Evolutionary conservation across 2,888 invertebrate species (phyloP), one percentile per base, ranked within the genome.

Genomic region (Euzophera pinguis): DNA sequence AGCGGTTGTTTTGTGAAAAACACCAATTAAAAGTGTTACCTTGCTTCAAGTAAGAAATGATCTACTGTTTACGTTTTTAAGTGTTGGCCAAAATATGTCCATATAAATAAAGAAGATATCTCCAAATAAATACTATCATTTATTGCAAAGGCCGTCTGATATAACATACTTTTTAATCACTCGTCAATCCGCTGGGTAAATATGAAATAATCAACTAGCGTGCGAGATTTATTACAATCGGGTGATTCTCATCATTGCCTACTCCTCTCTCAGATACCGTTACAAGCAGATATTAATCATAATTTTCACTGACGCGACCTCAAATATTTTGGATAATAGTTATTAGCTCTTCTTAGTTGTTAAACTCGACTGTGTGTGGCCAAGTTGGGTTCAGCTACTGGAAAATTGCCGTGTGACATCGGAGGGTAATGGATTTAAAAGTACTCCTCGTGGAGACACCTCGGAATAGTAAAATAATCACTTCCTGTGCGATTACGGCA

Each of bases 201-300:
- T 45, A 32, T 45, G 32, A 45, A 32, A 9, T 32, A 45, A 10
- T 13, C 34, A 4, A 53, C 55, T 52, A 63, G 65, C 69, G 69
- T 67, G 68, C 71, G 66, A 72, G 70, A 70, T 61, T 64, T 61
- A 55, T 61, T 58, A 66, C 59, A 58, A 62, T 54, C 63, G 53
- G 65, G 59, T 58, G 63, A 68, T 75, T 81, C 74, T 70, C 78
- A 79, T 73, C 75, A 66, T 65, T 60, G 53, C 53, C 55, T 54
- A 58, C 58, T 58, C 63, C 58, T 58, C 65, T 63, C 70, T 67
- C 63, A 61, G 61, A 64, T 70, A 82, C 89, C 88, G 89, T 89
- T 89, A 90, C 69, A 84, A 85, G 85, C 81, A 81, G 87, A 88
- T 89, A 89, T 90, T 89, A 90, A 90, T 90, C 89, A 90, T 88